Percentiles rank a stretch among this genome's conserved stretches.
phyloP scores from a whole-genome alignment of 2,888 invertebrate genomes.

The Eristalinus aeneus region DNA sequence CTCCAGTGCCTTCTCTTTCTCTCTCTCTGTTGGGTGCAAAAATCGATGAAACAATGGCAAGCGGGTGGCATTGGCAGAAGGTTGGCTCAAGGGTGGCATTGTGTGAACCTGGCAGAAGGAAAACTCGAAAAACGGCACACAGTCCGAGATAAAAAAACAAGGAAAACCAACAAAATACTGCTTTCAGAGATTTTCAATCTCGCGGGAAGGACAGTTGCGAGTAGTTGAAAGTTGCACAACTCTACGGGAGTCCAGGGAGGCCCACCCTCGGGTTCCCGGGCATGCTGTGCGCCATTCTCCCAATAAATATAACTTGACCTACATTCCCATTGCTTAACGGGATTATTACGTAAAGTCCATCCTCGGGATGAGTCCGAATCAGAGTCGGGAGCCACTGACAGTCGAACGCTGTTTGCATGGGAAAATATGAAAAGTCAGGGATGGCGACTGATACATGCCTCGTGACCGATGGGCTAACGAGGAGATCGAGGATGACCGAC shows the following conservation, averaged over 20 bases:
- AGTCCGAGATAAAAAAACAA: not conserved
- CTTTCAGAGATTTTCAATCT: not conserved
- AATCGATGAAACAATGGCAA: constrained; percentile 67
- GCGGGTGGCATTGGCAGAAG: constrained; percentile 61
- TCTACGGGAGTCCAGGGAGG: constrained; percentile 7
- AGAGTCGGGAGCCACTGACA: constrained; percentile 28
- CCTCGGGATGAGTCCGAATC: constrained; percentile 51
- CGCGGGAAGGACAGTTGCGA: constrained; percentile 9
- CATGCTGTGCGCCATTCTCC: constrained; percentile 13
- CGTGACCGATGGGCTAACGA: not conserved
- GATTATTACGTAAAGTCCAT: constrained; percentile 63
- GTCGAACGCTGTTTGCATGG: constrained; percentile 9
- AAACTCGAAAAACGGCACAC: not conserved
- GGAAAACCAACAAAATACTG: not conserved
- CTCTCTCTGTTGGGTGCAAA: constrained; percentile 38
- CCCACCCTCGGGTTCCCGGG: not conserved
- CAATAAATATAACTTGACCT: constrained; percentile 56
- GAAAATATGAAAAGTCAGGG: constrained; percentile 23
- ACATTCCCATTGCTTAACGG: constrained; percentile 40
- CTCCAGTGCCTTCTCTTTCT: not conserved
- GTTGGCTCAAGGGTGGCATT: constrained; percentile 10
- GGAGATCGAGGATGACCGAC: constrained; percentile 48
- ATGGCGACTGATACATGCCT: constrained; percentile 23
- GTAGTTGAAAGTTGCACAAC: constrained; percentile 50
- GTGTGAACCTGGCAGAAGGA: not conserved